Percentiles rank a stretch among this genome's conserved stretches.
These are phyloP conservation scores for Tragulus kanchil DNA, from an alignment of 2,113 vertebrate genomes.

Conservation along the genomic window DNA sequence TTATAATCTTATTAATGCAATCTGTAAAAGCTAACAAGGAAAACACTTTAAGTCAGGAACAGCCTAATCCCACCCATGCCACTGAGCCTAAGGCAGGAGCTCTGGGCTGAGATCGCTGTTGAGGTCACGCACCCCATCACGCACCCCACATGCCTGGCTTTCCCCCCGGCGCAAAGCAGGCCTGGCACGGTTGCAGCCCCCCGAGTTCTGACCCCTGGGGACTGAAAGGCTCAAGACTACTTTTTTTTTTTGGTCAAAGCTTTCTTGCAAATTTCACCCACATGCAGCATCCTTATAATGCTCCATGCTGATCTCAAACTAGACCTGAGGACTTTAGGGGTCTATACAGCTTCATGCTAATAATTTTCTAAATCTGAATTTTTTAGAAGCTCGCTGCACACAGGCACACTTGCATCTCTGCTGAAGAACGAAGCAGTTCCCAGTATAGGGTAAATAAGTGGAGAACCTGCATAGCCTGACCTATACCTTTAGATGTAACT, in stretches of 20 bases:
- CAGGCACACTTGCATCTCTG: not conserved
- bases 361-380: not conserved
- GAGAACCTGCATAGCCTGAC: not conserved
- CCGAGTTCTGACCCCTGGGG: not conserved
- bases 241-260: constrained; percentile 38
- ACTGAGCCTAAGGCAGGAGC: not conserved
- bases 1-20: not conserved
- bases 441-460: not conserved
- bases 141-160: not conserved
- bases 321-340: not conserved
- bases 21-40: constrained; percentile 6
- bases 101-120: not conserved
- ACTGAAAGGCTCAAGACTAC: not conserved
- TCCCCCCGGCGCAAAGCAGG: not conserved
- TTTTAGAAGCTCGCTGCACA: not conserved
- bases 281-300: not conserved
- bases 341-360: not conserved
- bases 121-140: not conserved
- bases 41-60: not conserved
- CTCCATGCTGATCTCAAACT: not conserved
- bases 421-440: not conserved
- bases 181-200: not conserved
- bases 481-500: not conserved
- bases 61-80: not conserved
- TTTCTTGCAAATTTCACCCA: not conserved